Conservation (phyloP, 2,797 vertebrate genomes). For the Peromyscus melanophrys region DNA sequence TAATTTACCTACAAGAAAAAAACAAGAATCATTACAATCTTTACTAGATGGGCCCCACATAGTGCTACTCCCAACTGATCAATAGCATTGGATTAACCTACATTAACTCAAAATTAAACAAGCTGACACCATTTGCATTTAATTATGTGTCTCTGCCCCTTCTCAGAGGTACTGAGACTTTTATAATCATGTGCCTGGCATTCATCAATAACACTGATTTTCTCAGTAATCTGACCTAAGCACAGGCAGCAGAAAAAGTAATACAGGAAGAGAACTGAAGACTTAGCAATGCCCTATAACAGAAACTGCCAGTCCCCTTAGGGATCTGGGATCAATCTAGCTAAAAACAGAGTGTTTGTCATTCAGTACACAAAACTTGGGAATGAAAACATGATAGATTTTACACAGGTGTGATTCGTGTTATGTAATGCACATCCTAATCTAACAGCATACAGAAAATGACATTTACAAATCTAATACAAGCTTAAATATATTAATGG, state of each 20-base stretch:
- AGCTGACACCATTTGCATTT: slow-evolving; percentile 67
- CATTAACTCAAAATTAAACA: slow-evolving; percentile 77
- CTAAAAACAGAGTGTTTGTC: slow-evolving; percentile 11
- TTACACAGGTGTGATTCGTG: background rate
- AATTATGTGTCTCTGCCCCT: slow-evolving; percentile 59
- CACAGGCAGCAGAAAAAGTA: background rate
- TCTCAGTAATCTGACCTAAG: slow-evolving; percentile 72
- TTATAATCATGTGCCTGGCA: slow-evolving; percentile 42
- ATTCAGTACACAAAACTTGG: slow-evolving; percentile 34
- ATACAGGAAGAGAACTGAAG: slow-evolving; percentile 48
- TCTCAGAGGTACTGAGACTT: slow-evolving; percentile 49
- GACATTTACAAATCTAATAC: slow-evolving; percentile 57
- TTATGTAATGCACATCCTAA: background rate
- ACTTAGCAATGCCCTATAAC: background rate
- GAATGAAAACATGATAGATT: slow-evolving; percentile 7
- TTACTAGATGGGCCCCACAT: background rate
- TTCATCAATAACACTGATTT: slow-evolving; percentile 73
- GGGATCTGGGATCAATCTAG: slow-evolving; percentile 11
- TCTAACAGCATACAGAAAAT: slow-evolving; percentile 28
- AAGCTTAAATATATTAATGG: slow-evolving; percentile 34
- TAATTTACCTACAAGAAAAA: slow-evolving; percentile 52
- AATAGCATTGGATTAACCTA: slow-evolving; percentile 65
- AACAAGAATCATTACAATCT: slow-evolving; percentile 24
- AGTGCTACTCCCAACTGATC: slow-evolving; percentile 51
- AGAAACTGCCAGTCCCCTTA: background rate